These are phyloP conservation scores for Ditylenchus dipsaci DNA, from an alignment of 1,140 invertebrate genomes.

Conservation along the genomic window DNA sequence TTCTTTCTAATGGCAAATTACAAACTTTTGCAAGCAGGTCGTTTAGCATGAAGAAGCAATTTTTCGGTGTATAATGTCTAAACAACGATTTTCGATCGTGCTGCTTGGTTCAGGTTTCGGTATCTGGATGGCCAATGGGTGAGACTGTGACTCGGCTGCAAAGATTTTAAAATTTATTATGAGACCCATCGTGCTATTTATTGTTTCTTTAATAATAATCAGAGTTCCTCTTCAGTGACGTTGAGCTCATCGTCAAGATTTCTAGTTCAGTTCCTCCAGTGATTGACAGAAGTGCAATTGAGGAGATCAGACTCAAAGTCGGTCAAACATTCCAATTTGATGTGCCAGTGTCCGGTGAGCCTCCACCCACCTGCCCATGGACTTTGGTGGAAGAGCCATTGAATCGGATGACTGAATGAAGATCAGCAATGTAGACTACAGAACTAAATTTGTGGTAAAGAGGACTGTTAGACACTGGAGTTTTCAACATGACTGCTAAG, in stretches of 20 bases:
- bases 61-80: conserved; percentile 4
- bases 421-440: conserved; percentile 76
- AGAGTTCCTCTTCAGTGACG: too few relatives aligned
- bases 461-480: conserved; percentile 86
- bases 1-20: too few relatives aligned
- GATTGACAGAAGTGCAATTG: conserved; percentile 85
- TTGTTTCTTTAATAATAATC: conserved; percentile 65
- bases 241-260: too few relatives aligned
- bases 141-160: too few relatives aligned
- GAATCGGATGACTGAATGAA: conserved; percentile 77
- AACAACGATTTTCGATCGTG: too few relatives aligned
- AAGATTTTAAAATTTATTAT: neutral
- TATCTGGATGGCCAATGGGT: too few relatives aligned
- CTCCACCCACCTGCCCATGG: conserved; percentile 86
- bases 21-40: too few relatives aligned
- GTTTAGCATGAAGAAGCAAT: neutral
- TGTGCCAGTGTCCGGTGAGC: conserved; percentile 83
- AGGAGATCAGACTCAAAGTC: conserved; percentile 83
- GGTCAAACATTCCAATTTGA: conserved; percentile 87
- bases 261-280: conserved; percentile 69
- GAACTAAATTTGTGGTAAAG: conserved; percentile 77
- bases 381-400: conserved; percentile 73
- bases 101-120: too few relatives aligned
- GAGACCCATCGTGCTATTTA: conserved; percentile 11
- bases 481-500: conserved; percentile 79